Evolutionary conservation across 2,797 vertebrate genomes (phyloP).

Genomic region (Pelochelys cantorii): DNA sequence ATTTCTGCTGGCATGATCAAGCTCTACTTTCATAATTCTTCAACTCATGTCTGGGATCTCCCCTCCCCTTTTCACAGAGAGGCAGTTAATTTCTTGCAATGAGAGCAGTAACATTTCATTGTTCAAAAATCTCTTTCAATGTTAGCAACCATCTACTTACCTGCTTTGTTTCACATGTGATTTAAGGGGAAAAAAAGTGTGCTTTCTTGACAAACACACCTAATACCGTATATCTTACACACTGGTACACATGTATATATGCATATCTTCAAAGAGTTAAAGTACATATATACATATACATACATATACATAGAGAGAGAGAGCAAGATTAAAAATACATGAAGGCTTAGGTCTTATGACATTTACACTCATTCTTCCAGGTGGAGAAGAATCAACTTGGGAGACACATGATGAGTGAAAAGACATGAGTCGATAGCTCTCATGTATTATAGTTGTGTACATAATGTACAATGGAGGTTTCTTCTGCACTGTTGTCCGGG

Average conservation of each 20-base stretch:
- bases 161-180: constrained; percentile 62
- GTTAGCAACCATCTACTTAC: constrained; percentile 80
- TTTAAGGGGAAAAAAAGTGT: constrained; percentile 14
- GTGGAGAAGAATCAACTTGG: constrained; percentile 42
- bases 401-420: constrained; percentile 38
- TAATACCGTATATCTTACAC: constrained; percentile 72
- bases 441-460: not conserved
- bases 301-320: constrained; percentile 84
- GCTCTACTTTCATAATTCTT: constrained; percentile 7
- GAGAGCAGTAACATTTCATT: constrained; percentile 28
- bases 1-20: constrained; percentile 35
- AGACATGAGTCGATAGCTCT: constrained; percentile 14
- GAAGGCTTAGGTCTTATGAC: constrained; percentile 58
- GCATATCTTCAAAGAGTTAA: constrained; percentile 74
- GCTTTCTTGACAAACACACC: constrained; percentile 65
- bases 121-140: constrained; percentile 43
- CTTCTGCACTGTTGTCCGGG: constrained; percentile 23
- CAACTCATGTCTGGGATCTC: constrained; percentile 3
- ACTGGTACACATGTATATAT: constrained; percentile 85
- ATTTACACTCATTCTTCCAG: constrained; percentile 55
- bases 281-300: constrained; percentile 87
- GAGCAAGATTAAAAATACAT: constrained; percentile 56
- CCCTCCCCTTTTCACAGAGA: not conserved
- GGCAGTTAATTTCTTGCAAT: not conserved
- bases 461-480: not conserved